Conservation (phyloP, 2,888 invertebrate genomes). For the Mesoligia furuncula region DNA sequence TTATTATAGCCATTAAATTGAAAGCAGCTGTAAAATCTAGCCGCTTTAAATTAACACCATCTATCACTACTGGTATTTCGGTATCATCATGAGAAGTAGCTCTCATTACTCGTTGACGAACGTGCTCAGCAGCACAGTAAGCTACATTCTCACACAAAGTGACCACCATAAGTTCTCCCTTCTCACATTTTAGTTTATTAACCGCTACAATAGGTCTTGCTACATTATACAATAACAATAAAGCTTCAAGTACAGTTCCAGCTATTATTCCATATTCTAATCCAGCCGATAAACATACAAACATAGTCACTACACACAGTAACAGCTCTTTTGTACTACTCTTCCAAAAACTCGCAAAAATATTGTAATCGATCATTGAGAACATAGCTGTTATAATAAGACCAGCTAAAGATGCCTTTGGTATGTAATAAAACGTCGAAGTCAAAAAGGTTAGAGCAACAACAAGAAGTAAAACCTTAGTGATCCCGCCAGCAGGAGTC, state of each 20-base stretch:
- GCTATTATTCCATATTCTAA: slow-evolving; percentile 84
- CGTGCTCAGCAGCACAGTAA: slow-evolving; percentile 84
- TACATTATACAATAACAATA: slow-evolving; percentile 78
- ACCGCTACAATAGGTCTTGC: slow-evolving; percentile 79
- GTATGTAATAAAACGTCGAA: slow-evolving; percentile 95
- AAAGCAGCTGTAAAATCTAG: slow-evolving; percentile 84
- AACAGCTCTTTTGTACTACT: slow-evolving; percentile 92
- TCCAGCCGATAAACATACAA: slow-evolving; percentile 77
- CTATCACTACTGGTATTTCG: slow-evolving; percentile 76
- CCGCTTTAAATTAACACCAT: slow-evolving; percentile 78
- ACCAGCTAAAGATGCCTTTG: slow-evolving; percentile 96
- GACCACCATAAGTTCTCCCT: slow-evolving; percentile 75
- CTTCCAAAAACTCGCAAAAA: slow-evolving; percentile 92
- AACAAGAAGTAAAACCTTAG: slow-evolving; percentile 94
- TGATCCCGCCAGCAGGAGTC: slow-evolving; percentile 95
- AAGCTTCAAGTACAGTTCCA: slow-evolving; percentile 80
- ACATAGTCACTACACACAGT: slow-evolving; percentile 75
- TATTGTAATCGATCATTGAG: slow-evolving; percentile 94
- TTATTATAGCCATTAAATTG: slow-evolving; percentile 79
- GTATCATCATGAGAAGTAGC: slow-evolving; percentile 65
- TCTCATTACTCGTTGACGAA: slow-evolving; percentile 74
- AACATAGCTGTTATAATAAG: slow-evolving; percentile 97
- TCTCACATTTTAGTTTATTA: slow-evolving; percentile 69
- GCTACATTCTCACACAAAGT: slow-evolving; percentile 76
- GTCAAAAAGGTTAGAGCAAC: slow-evolving; percentile 95